These are phyloP conservation scores for Tyrannus savana DNA, from an alignment of 2,113 vertebrate species.

Conservation along the genomic window DNA sequence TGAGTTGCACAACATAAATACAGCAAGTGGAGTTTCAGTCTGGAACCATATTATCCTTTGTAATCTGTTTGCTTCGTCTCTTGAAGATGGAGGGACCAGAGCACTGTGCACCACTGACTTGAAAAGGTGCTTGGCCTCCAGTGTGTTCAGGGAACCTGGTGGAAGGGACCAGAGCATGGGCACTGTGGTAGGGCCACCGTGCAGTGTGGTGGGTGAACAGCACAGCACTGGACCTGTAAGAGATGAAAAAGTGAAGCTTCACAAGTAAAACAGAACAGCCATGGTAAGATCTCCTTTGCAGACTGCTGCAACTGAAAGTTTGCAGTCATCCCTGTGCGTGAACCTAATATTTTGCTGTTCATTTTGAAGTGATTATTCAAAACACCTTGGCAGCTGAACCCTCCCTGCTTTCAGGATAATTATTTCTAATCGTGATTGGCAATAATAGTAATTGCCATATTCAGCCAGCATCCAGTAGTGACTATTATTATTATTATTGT, in stretches of 20 bases:
- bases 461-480: constrained; percentile 52
- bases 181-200: rapidly evolving
- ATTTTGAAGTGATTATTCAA: constrained; percentile 38
- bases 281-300: neutral
- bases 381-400: constrained; percentile 60
- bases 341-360: neutral
- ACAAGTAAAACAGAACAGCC: neutral
- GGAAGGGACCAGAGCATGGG: neutral
- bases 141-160: neutral
- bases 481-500: constrained; percentile 39
- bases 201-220: neutral
- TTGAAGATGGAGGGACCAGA: neutral
- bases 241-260: too few species aligned
- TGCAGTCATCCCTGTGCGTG: neutral
- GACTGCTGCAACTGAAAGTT: neutral
- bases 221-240: neutral
- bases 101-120: neutral
- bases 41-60: neutral
- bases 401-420: constrained; percentile 40
- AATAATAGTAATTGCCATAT: constrained; percentile 55
- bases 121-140: neutral
- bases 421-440: constrained; percentile 59
- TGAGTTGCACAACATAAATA: neutral
- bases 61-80: neutral
- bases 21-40: neutral